A percentile compares a stretch with the other conserved stretches of the same genome.
Conservation (phyloP, 2,888 invertebrate species). For the Drosophila multiciliata region DNA sequence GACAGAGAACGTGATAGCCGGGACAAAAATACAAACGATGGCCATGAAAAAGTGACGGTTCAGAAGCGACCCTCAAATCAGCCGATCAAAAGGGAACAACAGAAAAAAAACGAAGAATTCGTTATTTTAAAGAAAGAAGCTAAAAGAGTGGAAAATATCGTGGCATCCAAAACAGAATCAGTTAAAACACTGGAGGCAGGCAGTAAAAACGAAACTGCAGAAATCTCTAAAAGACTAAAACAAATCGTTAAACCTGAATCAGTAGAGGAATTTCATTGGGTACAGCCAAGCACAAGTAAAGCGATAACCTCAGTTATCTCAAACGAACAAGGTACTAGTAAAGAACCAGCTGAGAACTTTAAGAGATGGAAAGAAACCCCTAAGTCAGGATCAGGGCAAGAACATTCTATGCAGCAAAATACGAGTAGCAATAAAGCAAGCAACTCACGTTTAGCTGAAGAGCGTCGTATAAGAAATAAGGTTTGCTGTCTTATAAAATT, state of each 20-base stretch:
- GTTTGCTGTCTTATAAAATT: conserved; percentile 48
- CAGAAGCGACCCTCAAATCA: conserved; percentile 37
- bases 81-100: conserved; percentile 45
- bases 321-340: conserved; percentile 3
- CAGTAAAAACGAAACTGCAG: conserved; percentile 12
- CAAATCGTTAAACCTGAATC: not conserved
- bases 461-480: conserved; percentile 84
- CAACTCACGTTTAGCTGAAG: conserved; percentile 64
- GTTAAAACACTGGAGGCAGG: conserved; percentile 11
- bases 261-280: not conserved
- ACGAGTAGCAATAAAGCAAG: conserved; percentile 5
- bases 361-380: conserved; percentile 5
- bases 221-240: conserved; percentile 1
- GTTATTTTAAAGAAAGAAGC: conserved; percentile 74
- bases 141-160: conserved; percentile 13
- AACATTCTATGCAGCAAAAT: conserved; percentile 8
- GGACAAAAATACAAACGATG: conserved; percentile 43
- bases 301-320: not conserved
- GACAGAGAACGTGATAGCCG: conserved; percentile 59
- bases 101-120: conserved; percentile 72
- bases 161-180: not conserved
- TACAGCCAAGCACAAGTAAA: not conserved
- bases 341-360: conserved; percentile 1
- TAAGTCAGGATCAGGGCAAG: conserved; percentile 11
- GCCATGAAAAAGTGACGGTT: conserved; percentile 25